Evolutionary conservation across 2,113 vertebrate genomes (phyloP).

Genomic region (Motacilla tschutschensis): DNA sequence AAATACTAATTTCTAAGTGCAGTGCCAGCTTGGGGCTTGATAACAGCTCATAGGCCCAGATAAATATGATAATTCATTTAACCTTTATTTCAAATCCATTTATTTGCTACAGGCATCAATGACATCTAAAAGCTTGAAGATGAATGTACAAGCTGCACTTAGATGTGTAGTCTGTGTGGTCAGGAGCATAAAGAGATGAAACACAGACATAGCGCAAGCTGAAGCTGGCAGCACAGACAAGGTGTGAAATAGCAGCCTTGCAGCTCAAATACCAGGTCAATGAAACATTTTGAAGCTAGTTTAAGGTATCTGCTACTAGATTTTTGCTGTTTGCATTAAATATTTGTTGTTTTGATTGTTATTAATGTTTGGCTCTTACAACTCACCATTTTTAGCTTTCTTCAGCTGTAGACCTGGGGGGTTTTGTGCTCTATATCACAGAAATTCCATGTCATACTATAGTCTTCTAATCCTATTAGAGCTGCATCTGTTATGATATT

Average conservation of each 20-base stretch:
- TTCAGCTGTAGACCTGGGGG: neutral
- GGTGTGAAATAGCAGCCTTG: constrained; percentile 11
- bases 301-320: neutral
- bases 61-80: constrained; percentile 19
- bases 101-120: neutral
- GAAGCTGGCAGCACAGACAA: neutral
- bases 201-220: neutral
- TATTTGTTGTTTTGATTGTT: neutral
- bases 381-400: neutral
- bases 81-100: neutral
- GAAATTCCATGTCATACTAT: neutral
- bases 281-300: neutral
- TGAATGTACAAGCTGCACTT: neutral
- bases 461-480: constrained; percentile 38
- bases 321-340: neutral
- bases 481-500: constrained; percentile 25
- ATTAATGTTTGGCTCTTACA: neutral
- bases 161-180: neutral
- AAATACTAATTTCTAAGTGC: neutral
- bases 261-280: neutral
- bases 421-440: neutral
- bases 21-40: neutral
- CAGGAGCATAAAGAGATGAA: neutral
- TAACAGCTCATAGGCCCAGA: neutral
- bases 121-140: neutral